Evolutionary conservation across 2,888 invertebrate species (phyloP), one percentile per base, ranked within the genome.

Genomic region (Microctonus hyperodae): DNA sequence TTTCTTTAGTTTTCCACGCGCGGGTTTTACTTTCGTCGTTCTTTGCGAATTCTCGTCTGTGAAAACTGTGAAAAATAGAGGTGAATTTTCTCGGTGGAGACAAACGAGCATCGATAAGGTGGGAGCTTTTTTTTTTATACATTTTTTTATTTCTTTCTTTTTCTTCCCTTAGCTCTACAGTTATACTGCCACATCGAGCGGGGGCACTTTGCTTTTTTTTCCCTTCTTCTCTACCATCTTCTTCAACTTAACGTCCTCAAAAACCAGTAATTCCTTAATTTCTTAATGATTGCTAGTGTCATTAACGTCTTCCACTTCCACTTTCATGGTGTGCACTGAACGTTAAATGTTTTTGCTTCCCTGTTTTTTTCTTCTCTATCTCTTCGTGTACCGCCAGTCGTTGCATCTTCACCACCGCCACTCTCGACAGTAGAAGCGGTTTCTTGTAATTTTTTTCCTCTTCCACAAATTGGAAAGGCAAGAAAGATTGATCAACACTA

Each of bases 231-330:
- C 16, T 44, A 33, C 50, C 20, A 55, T 40, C 20, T 35, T 22
- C 64, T 31, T 44, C 44, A 25, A 48, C 56, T 31, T 48, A 63
- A 55, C 56, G 31, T 64, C 56, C 57, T 44, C 33, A 62, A 68
- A 65, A 71, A 68, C 63, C 69, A 65, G 62, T 67, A 72, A 73
- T 74, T 75, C 67, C 69, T 69, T 74, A 72, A 74, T 74, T 73
- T 72, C 70, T 67, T 74, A 75, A 75, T 67, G 74, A 74, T 73
- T 69, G 67, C 69, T 59, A 28, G 63, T 56, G 67, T 69, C 69
- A 71, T 70, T 72, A 72, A 73, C 72, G 70, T 70, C 69, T 62
- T 44, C 28, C 65, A 65, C 63, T 65, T 67, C 64, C 53, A 10
- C 35, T 56, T n/a, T 51, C 35, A 33, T n/a, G 22, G 28, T 33